These are phyloP conservation scores for Florisuga fusca DNA, from an alignment of 2,797 vertebrate species.

Conservation along the genomic window DNA sequence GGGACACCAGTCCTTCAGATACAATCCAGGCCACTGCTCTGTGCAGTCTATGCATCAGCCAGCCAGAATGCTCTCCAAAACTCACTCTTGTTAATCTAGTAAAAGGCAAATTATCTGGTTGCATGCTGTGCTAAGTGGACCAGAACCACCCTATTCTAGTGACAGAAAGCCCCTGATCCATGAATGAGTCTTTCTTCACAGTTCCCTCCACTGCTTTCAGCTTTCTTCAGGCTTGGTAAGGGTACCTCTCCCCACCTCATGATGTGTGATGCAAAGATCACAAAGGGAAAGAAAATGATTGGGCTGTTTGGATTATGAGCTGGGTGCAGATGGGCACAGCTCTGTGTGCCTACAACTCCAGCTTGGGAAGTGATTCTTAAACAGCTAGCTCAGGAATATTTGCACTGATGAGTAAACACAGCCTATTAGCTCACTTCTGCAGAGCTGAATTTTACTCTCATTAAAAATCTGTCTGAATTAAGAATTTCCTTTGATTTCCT, in stretches of 20 bases:
- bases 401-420: background rate
- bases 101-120: background rate
- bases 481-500: background rate
- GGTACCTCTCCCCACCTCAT: background rate
- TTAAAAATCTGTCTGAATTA: background rate
- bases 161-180: background rate
- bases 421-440: background rate
- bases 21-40: background rate
- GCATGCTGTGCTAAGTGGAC: background rate
- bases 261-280: background rate
- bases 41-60: background rate
- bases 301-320: background rate
- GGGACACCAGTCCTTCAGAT: no score
- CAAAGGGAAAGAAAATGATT: background rate
- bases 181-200: fast-evolving
- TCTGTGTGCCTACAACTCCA: background rate
- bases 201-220: background rate
- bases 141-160: background rate
- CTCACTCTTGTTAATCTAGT: background rate
- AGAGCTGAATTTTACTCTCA: background rate
- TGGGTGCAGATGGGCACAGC: background rate
- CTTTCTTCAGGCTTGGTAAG: background rate
- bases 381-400: background rate
- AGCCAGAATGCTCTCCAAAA: background rate
- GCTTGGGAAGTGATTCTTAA: background rate